phyloP scores from a whole-genome alignment of 2,113 vertebrate species.

The Melanotaenia duboulayi region DNA sequence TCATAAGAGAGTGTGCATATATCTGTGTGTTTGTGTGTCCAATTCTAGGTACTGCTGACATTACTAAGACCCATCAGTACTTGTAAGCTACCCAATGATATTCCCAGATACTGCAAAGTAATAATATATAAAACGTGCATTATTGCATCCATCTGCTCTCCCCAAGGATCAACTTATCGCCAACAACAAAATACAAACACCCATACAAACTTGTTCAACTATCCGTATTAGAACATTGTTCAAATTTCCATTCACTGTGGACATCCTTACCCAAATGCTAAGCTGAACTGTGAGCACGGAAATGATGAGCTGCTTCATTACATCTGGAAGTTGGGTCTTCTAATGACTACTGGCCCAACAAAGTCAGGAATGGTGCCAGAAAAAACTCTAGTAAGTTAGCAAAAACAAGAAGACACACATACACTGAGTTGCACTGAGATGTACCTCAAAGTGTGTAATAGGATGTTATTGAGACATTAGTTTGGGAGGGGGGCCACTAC shows the following conservation, averaged over 20 bases:
- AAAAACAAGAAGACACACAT: constrained; percentile 22
- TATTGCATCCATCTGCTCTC: constrained; percentile 74
- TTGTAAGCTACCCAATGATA: constrained; percentile 66
- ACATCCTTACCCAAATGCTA: background rate
- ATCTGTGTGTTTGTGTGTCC: constrained; percentile 35
- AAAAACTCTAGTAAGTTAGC: background rate
- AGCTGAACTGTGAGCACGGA: background rate
- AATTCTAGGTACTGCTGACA: constrained; percentile 45
- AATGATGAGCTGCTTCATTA: background rate
- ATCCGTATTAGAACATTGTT: background rate
- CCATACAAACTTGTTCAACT: background rate
- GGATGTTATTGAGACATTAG: constrained; percentile 60
- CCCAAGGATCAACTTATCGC: constrained; percentile 47
- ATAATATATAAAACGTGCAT: constrained; percentile 77
- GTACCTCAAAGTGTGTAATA: constrained; percentile 53
- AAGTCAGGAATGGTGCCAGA: background rate
- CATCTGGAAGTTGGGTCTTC: background rate
- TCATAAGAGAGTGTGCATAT: constrained; percentile 16
- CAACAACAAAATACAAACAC: constrained; percentile 28
- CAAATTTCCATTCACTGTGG: background rate
- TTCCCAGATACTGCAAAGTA: constrained; percentile 64
- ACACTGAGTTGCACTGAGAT: constrained; percentile 29
- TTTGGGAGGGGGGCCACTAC: constrained; percentile 47
- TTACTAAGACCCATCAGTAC: constrained; percentile 66
- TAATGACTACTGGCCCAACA: background rate